Evolutionary conservation across 2,888 invertebrate genomes (phyloP).

Genomic region (Periphyllus acericola): DNA sequence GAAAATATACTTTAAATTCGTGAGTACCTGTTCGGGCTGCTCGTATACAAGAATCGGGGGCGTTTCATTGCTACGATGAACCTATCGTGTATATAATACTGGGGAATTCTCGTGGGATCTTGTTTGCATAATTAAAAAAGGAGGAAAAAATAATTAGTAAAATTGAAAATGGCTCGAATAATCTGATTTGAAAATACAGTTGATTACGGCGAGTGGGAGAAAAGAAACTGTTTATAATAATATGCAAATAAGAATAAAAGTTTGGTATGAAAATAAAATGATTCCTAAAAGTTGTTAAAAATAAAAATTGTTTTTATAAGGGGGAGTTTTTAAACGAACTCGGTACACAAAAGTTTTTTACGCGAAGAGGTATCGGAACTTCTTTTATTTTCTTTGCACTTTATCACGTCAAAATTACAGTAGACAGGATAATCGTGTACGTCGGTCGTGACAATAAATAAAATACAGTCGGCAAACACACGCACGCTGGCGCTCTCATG

Average conservation of each 20-base stretch:
- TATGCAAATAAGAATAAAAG: constrained; percentile 28
- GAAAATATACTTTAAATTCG: background rate
- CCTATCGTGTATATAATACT: background rate
- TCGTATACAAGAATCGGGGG: no score
- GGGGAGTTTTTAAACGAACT: background rate
- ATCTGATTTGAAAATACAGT: background rate
- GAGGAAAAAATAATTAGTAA: background rate
- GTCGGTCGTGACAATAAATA: background rate
- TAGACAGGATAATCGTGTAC: background rate
- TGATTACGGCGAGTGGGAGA: background rate
- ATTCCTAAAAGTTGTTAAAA: background rate
- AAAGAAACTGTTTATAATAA: background rate
- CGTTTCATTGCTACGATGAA: background rate
- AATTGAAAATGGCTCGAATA: background rate
- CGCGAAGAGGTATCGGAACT: background rate
- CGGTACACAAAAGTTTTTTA: background rate
- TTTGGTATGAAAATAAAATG: background rate
- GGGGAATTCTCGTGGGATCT: background rate
- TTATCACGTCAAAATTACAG: background rate
- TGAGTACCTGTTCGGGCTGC: no score
- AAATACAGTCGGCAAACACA: background rate
- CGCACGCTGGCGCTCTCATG: background rate
- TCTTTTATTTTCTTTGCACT: background rate
- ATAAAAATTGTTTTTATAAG: background rate
- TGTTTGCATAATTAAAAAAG: background rate